Evolutionary conservation across 2,888 invertebrate species (phyloP), one percentile per base, ranked within the genome.

Genomic region (Brenthis ino): DNA sequence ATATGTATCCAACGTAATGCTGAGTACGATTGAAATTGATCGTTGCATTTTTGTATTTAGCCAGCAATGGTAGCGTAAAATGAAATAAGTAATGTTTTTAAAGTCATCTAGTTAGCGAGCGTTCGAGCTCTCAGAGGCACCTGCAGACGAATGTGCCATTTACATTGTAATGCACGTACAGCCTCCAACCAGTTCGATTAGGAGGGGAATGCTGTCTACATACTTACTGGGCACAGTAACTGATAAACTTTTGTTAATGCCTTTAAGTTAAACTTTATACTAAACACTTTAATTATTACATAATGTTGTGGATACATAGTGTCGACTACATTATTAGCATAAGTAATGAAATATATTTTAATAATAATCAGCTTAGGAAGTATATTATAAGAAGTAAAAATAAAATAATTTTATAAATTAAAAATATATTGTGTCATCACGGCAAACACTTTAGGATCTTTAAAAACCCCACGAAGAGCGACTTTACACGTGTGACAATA

Each of bases 121-220:
- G 85, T 87, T 88, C 88, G 85, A 85, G 89, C 87, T 87, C 85
- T 85, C 77, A 80, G 80, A 82, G 81, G 85, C 89, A 90, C 88
- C 89, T 90, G 89, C 88, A 87, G 86, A 87, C 86, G 84, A 86
- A 86, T 86, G 88, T 89, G 87, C 90, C 87, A 88, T 89, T 90
- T 91, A 90, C 90, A 90, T 89, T 90, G 89, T 90, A 90, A 89
- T 88, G 88, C 84, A 85, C 84, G 83, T 82, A 85, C 82, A 85
- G 84, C 85, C 80, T 83, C 81, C 82, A 88, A 89, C 90, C 89
- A 85, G 90, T 89, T 87, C 87, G 86, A 89, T 88, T 87, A 86
- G 81, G 85, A 85, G 80, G 87, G 86, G 89, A 91, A 91, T 91
- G 90, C 84, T 84, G 88, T 86, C 82, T 83, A 83, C 82, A 85